Evolutionary conservation across 2,888 invertebrate species (phyloP).

Genomic region (Conomelus anceps): DNA sequence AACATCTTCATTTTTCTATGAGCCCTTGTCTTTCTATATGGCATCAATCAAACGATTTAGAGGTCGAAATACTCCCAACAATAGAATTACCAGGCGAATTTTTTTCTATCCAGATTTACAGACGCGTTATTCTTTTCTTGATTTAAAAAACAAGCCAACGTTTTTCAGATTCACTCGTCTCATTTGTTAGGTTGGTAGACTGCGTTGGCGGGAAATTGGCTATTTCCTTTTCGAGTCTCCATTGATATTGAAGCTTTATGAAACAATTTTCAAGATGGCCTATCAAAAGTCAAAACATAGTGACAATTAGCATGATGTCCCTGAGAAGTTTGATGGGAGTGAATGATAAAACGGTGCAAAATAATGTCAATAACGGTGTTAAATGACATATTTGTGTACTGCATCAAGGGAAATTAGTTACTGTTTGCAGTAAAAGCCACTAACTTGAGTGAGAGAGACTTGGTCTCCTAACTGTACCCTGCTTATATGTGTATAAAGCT

Average conservation of each 20-base stretch:
- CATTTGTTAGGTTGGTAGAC: background rate
- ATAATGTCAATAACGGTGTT: background rate
- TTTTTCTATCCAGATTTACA: background rate
- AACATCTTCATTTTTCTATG: background rate
- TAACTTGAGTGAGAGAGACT: too few species aligned
- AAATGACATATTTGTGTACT: background rate
- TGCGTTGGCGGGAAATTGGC: background rate
- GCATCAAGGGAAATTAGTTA: too few species aligned
- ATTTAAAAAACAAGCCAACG: background rate
- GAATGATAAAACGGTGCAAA: background rate
- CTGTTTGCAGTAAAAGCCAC: too few species aligned
- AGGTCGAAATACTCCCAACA: background rate
- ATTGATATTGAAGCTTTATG: background rate
- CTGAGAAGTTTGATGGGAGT: background rate
- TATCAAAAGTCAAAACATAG: background rate
- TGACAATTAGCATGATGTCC: background rate
- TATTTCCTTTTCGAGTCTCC: background rate
- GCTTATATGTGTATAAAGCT: too few species aligned
- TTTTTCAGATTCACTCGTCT: background rate
- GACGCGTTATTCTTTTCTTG: background rate
- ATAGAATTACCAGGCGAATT: background rate
- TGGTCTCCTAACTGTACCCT: too few species aligned
- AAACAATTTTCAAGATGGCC: background rate
- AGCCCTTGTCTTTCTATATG: background rate
- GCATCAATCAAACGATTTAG: background rate